A percentile compares a stretch with the other conserved stretches of the same genome.
Evolutionary conservation across 2,113 vertebrate species (phyloP).

Genomic region (Lepus europaeus): DNA sequence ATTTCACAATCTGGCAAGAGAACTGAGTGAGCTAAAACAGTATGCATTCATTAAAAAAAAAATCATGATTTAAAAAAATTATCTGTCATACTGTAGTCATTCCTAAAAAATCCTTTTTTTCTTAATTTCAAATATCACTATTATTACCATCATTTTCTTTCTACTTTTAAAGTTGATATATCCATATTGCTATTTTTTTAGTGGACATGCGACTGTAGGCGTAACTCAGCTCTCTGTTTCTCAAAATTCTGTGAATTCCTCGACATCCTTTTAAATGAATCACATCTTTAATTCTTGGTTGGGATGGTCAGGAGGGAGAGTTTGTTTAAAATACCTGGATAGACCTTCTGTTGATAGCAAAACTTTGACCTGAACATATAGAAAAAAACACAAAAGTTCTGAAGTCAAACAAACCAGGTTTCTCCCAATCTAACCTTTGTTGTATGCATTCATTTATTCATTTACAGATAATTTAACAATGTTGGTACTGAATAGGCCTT

Average conservation of each 20-base stretch:
- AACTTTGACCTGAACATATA: neutral
- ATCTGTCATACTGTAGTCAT: neutral
- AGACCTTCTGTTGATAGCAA: neutral
- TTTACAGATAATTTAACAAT: neutral
- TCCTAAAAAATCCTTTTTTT: neutral
- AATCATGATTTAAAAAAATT: neutral
- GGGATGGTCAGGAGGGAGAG: too few relatives aligned
- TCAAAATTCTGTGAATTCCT: neutral
- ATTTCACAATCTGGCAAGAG: neutral
- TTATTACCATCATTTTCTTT: neutral
- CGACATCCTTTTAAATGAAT: neutral
- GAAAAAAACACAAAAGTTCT: neutral
- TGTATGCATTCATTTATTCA: neutral
- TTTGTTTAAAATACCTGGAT: conserved; percentile 38
- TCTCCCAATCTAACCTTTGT: neutral
- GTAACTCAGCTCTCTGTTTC: neutral
- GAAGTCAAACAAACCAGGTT: neutral
- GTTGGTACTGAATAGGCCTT: neutral
- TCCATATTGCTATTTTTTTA: neutral
- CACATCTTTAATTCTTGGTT: neutral
- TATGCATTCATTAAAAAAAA: neutral
- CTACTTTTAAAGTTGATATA: neutral
- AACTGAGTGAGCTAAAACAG: neutral
- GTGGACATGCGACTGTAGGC: neutral
- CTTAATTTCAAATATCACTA: neutral